Percentiles rank a stretch among this genome's conserved stretches.
Conservation (phyloP, 2,113 vertebrate species). For the Astur gentilis region DNA sequence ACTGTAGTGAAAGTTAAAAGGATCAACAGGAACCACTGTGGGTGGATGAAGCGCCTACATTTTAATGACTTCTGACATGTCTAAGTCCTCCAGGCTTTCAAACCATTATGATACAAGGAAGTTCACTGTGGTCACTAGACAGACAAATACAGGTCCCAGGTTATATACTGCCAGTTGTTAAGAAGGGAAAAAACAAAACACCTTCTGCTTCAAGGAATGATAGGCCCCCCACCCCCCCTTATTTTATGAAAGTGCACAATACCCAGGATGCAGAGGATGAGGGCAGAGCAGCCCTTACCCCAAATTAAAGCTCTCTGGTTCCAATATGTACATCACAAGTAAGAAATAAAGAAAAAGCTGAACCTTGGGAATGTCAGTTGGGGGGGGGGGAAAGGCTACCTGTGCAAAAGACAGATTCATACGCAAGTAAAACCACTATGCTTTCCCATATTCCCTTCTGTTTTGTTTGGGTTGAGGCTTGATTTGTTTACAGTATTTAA, state of each 20-base stretch:
- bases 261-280: background rate
- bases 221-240: too few relatives aligned
- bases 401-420: background rate
- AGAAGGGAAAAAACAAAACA: background rate
- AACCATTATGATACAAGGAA: background rate
- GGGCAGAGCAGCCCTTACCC: background rate
- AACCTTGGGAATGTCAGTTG: background rate
- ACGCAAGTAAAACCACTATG: background rate
- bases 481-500: conserved; percentile 36
- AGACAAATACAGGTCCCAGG: background rate
- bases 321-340: background rate
- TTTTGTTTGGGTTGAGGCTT: background rate
- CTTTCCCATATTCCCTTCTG: background rate
- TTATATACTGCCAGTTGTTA: background rate
- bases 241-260: background rate
- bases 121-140: background rate
- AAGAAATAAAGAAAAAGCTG: background rate
- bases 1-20: background rate
- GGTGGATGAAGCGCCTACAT: background rate
- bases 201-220: background rate
- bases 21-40: background rate
- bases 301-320: background rate
- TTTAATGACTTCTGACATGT: conserved; percentile 2
- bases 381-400: background rate
- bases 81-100: background rate